phyloP scores from a whole-genome alignment of 2,888 invertebrate genomes.

The Piscicola geometra region DNA sequence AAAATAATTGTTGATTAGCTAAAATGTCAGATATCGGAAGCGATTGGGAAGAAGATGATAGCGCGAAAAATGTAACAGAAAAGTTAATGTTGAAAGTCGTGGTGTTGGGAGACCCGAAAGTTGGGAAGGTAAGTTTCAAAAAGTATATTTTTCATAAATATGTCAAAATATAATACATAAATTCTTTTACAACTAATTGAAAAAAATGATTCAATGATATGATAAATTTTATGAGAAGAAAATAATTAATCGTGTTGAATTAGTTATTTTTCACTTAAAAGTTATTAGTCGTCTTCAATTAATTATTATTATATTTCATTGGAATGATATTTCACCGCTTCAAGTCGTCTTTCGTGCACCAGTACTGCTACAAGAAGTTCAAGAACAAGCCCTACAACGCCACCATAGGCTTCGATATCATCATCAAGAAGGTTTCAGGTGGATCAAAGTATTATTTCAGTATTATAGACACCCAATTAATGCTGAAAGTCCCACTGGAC shows the following conservation, averaged over 20 bases:
- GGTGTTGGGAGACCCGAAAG: slow-evolving; percentile 1
- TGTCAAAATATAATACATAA: too few species aligned
- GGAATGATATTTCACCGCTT: too few species aligned
- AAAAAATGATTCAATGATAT: too few species aligned
- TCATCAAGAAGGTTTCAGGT: slow-evolving; percentile 62
- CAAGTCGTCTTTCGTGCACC: slow-evolving; percentile 2
- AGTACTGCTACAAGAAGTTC: not conserved
- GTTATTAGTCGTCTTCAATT: too few species aligned
- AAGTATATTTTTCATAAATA: too few species aligned
- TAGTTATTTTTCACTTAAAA: too few species aligned
- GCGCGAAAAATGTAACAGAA: slow-evolving; percentile 16
- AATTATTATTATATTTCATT: too few species aligned
- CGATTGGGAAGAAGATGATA: slow-evolving; percentile 14
- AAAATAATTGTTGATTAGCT: too few species aligned
- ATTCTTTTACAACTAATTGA: too few species aligned
- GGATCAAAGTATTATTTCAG: too few species aligned
- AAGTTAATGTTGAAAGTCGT: slow-evolving; percentile 16
- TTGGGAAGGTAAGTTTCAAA: slow-evolving; percentile 7
- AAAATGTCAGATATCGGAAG: not conserved
- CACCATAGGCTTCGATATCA: slow-evolving; percentile 71
- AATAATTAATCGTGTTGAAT: not conserved
- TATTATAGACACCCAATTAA: too few species aligned
- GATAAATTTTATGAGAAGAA: not conserved
- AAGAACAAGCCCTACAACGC: slow-evolving; percentile 59
- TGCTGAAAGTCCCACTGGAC: too few species aligned